Evolutionary conservation across 2,113 vertebrate species (phyloP).

Genomic region (Seriola rivoliana): DNA sequence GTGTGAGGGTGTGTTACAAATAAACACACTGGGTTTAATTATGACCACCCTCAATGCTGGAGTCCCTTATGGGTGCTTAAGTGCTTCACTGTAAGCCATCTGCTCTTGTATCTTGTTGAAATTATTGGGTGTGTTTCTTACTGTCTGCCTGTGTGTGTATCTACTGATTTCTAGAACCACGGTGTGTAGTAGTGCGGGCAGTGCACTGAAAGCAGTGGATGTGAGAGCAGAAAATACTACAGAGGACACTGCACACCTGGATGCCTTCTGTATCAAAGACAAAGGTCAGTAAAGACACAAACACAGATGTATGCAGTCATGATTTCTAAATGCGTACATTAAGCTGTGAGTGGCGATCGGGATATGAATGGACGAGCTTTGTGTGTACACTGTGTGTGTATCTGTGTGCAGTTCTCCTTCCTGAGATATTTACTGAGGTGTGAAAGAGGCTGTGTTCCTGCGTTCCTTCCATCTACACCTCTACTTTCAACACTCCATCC

Average conservation of each 20-base stretch:
- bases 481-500: constrained; percentile 12
- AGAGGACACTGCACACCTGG: constrained; percentile 78
- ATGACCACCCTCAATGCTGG: neutral
- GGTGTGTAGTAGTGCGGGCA: constrained; percentile 86
- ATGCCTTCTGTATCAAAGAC: constrained; percentile 92
- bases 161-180: constrained; percentile 86
- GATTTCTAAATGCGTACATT: neutral
- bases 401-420: neutral
- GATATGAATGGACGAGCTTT: constrained; percentile 17
- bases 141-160: neutral
- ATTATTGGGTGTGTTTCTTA: constrained; percentile 11
- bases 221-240: constrained; percentile 88
- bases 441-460: constrained; percentile 45
- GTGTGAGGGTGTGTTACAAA: neutral
- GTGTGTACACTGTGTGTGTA: neutral
- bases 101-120: neutral
- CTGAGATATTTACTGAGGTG: constrained; percentile 33
- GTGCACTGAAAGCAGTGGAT: constrained; percentile 86
- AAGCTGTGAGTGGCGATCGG: neutral
- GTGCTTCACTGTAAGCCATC: neutral
- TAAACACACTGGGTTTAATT: constrained; percentile 33
- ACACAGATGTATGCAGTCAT: neutral
- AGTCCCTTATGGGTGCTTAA: neutral
- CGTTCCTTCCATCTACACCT: constrained; percentile 11
- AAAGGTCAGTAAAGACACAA: constrained; percentile 85